A percentile compares a stretch with the other conserved stretches of the same genome.
Evolutionary conservation across 2,888 invertebrate species (phyloP).

Genomic region (Dascillus cervinus): DNA sequence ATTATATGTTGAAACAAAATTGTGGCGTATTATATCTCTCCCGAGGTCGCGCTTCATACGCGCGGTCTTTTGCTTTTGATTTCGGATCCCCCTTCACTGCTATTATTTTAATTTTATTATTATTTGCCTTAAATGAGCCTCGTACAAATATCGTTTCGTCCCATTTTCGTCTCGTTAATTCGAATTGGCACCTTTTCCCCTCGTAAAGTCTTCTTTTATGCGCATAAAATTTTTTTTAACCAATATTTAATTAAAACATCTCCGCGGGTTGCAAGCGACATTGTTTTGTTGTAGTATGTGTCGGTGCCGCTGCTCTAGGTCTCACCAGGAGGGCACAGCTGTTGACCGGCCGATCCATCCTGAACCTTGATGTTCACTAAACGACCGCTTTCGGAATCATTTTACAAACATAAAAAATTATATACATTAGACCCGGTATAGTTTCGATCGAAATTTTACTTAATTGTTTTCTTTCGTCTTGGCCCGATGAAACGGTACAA

Average conservation of each 20-base stretch:
- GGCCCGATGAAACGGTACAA: too few species aligned
- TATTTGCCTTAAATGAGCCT: not conserved
- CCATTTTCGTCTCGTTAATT: not conserved
- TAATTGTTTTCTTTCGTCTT: too few species aligned
- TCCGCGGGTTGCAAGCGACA: conserved; percentile 30
- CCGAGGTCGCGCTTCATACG: conserved; percentile 30
- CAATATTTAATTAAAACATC: conserved; percentile 33
- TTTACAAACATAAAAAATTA: too few species aligned
- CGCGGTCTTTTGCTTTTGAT: conserved; percentile 25
- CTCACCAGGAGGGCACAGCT: conserved; percentile 35
- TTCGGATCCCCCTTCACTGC: conserved; percentile 16
- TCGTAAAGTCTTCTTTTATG: not conserved
- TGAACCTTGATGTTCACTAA: not conserved
- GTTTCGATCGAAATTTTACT: too few species aligned
- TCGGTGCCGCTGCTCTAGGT: conserved; percentile 29
- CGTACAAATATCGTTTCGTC: not conserved
- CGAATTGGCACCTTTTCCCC: too few species aligned
- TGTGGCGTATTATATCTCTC: conserved; percentile 32
- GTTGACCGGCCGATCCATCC: conserved; percentile 28
- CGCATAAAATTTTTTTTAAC: conserved; percentile 14
- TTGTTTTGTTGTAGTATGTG: conserved; percentile 34
- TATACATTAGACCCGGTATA: too few species aligned
- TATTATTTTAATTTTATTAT: conserved; percentile 9
- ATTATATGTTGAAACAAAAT: conserved; percentile 35
- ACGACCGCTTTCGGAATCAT: not conserved